phyloP scores from a whole-genome alignment of 2,888 invertebrate species.

The Volucella inanis region DNA sequence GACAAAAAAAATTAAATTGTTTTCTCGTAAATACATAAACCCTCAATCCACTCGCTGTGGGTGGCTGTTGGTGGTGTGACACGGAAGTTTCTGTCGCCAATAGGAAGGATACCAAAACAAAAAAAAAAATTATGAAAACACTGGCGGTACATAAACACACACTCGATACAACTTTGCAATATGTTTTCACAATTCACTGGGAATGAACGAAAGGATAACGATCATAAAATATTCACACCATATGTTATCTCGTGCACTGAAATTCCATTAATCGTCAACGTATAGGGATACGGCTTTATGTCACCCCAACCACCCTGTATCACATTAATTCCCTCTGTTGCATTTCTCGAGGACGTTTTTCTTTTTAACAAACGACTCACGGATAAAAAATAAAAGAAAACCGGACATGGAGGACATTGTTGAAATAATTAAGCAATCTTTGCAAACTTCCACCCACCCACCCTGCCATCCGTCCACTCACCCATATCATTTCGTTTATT shows the following conservation, averaged over 20 bases:
- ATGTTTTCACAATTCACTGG: conserved; percentile 57
- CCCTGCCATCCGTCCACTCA: not conserved
- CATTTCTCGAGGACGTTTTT: conserved; percentile 29
- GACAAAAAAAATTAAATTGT: conserved; percentile 42
- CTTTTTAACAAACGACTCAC: conserved; percentile 6
- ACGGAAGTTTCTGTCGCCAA: not conserved
- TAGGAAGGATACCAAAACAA: not conserved
- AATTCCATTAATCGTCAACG: conserved; percentile 53
- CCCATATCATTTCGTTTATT: conserved; percentile 49
- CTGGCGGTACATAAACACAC: not conserved
- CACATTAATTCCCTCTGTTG: conserved; percentile 14
- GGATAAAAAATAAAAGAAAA: not conserved
- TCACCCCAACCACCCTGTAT: too few relatives aligned
- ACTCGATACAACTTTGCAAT: conserved; percentile 66
- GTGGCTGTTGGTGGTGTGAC: not conserved
- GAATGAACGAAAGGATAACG: conserved; percentile 42
- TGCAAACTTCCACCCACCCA: conserved; percentile 11
- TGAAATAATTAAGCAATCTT: conserved; percentile 63
- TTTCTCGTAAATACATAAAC: conserved; percentile 54
- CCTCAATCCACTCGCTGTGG: conserved; percentile 54
- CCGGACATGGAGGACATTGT: conserved; percentile 57
- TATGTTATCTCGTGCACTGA: conserved; percentile 65
- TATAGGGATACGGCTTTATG: too few relatives aligned
- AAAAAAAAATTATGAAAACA: too few relatives aligned
- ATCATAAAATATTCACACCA: conserved; percentile 73